A percentile compares a stretch with the other conserved stretches of the same genome.
Evolutionary conservation across 2,113 vertebrate genomes (phyloP).

Genomic region (Pluvialis apricaria): DNA sequence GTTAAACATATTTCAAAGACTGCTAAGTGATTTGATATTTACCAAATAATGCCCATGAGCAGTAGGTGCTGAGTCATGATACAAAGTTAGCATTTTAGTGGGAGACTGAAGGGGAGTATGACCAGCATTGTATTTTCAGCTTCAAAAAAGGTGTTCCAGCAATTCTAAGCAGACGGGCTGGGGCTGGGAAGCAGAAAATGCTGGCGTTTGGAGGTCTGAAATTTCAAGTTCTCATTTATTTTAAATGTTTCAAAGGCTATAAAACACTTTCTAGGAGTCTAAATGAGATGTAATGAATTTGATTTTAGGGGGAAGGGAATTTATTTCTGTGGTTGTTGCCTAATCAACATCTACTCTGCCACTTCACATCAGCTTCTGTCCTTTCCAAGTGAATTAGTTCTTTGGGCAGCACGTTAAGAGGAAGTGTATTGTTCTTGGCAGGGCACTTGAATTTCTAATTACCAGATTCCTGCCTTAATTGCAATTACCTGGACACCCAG

Average conservation of each 20-base stretch:
- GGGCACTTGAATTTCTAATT: conserved; percentile 80
- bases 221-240: neutral
- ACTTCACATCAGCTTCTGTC: conserved; percentile 68
- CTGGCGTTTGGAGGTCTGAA: neutral
- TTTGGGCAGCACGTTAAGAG: conserved; percentile 72
- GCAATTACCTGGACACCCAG: conserved; percentile 83
- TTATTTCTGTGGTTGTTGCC: conserved; percentile 54
- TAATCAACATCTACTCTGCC: conserved; percentile 63
- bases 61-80: neutral
- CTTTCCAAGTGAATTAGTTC: conserved; percentile 73
- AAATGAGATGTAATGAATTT: conserved; percentile 30
- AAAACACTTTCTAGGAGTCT: neutral
- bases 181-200: neutral
- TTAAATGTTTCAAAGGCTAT: neutral
- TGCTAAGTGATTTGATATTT: neutral
- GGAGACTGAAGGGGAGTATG: neutral
- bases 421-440: conserved; percentile 80
- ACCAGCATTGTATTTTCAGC: neutral
- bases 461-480: conserved; percentile 81
- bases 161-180: neutral
- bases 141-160: neutral
- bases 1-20: neutral
- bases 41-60: neutral
- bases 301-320: conserved; percentile 38
- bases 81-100: conserved; percentile 10